These are phyloP conservation scores for Caenorhabditis sp. DNA, from an alignment of 2,888 invertebrate species.

Conservation along the genomic window DNA sequence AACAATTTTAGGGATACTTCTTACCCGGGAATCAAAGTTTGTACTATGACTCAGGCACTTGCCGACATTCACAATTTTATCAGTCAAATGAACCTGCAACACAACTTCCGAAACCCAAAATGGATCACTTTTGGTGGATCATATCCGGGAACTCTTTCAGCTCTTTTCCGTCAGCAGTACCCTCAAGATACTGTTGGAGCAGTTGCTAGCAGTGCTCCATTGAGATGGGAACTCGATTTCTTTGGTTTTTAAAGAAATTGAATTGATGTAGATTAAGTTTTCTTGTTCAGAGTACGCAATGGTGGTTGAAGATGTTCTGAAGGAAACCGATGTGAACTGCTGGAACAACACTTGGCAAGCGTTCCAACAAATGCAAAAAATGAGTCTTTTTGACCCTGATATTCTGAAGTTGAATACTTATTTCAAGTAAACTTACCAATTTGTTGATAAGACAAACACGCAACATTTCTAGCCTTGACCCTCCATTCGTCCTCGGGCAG, in stretches of 20 bases:
- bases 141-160: slow-evolving; percentile 87
- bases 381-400: slow-evolving; percentile 60
- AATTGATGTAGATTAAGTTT: no score
- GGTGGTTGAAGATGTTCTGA: slow-evolving; percentile 72
- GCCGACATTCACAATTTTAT: slow-evolving; percentile 93
- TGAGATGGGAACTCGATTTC: slow-evolving; percentile 72
- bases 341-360: slow-evolving; percentile 57
- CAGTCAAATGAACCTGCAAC: slow-evolving; percentile 86
- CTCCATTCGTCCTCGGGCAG: slow-evolving; percentile 62
- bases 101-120: slow-evolving; percentile 85
- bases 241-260: slow-evolving; percentile 63
- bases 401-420: slow-evolving; percentile 63
- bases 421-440: slow-evolving; percentile 55
- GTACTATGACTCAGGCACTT: slow-evolving; percentile 87
- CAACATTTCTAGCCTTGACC: slow-evolving; percentile 61
- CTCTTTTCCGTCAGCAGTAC: slow-evolving; percentile 72
- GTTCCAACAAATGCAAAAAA: slow-evolving; percentile 66
- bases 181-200: slow-evolving; percentile 74
- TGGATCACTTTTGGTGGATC: slow-evolving; percentile 98
- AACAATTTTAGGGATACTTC: slow-evolving; percentile 88
- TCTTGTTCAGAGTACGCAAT: slow-evolving; percentile 70
- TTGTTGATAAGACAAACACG: not conserved
- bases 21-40: slow-evolving; percentile 89
- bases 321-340: slow-evolving; percentile 60
- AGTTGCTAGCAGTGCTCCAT: slow-evolving; percentile 72